Evolutionary conservation across 2,888 invertebrate species (phyloP), one percentile per base, ranked within the genome.

Genomic region (Orgyia antiqua): DNA sequence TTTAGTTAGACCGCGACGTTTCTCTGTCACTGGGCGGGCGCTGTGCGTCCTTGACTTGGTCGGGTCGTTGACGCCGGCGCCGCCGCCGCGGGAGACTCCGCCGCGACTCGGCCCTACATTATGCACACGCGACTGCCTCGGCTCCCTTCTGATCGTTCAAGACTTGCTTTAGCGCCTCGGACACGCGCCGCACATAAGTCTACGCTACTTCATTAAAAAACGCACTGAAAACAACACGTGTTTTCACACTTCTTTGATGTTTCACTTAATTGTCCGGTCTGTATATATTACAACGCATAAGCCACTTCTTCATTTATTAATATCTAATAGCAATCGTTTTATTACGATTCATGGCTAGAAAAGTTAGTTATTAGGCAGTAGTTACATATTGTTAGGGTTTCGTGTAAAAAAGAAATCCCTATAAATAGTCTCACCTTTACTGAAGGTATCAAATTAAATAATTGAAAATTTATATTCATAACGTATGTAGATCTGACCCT

Each of bases 21-120:
- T 31, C 38, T 33, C 50, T 56, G 59, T 58, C 56, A 60, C 58
- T 58, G 55, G 58, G 62, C 62, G 62, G 56, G 56, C 55, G 60
- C 46, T 39, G 45, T 38, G 66, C 75, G 76, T 73, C 76, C 76
- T 77, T 76, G 76, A 75, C 70, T 73, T 58, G 63, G 58, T 51
- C 53, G 60, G 75, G 74, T 76, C 76, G 70, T 76, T 76, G 74
- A 73, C 75, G 70, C 66, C 61, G 70, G 65, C 70, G 71, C 69
- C 67, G 65, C 58, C 69, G 71, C 69, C 67, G 65, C 58, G 63
- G 67, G 67, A 66, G 60, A 51, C 58, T 57, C 57, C 57, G 43
- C 31, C 45, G 42, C 37, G 42, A 32, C 28, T 51, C 62, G 69
- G 63, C 63, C 68, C 69, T 70, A 68, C 66, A 68, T 71, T 69